Percentiles rank a stretch among this genome's conserved stretches.
phyloP scores from a whole-genome alignment of 2,113 vertebrate species.

The Clarias gariepinus region DNA sequence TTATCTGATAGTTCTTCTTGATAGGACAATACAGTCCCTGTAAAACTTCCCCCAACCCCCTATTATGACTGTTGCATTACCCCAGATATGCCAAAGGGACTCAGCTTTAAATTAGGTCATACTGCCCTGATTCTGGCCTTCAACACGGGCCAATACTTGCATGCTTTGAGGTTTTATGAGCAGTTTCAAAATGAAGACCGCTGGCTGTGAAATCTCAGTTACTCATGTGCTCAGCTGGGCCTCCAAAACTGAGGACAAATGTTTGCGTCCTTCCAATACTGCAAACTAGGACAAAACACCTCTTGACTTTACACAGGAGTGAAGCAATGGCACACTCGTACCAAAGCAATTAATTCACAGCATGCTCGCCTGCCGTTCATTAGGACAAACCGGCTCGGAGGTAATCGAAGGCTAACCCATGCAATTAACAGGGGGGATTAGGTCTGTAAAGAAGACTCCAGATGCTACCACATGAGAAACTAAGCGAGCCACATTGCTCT shows the following conservation, averaged over 20 bases:
- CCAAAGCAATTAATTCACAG: constrained; percentile 57
- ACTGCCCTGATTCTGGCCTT: constrained; percentile 19
- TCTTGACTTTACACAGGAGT: constrained; percentile 43
- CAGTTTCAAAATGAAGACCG: constrained; percentile 35
- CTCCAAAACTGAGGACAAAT: constrained; percentile 32
- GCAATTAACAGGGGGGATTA: constrained; percentile 53
- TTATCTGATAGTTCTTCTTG: constrained; percentile 27
- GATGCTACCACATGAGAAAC: constrained; percentile 47
- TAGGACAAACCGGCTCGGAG: constrained; percentile 50
- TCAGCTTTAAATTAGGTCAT: constrained; percentile 33
- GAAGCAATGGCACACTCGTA: constrained; percentile 41
- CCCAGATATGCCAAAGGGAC: constrained; percentile 20
- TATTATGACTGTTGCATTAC: constrained; percentile 13
- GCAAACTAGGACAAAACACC: constrained; percentile 48
- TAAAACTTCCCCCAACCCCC: not conserved
- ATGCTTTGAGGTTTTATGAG: constrained; percentile 47
- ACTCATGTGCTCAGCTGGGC: constrained; percentile 39
- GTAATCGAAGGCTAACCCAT: constrained; percentile 54
- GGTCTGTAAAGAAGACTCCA: constrained; percentile 48
- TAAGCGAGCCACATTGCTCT: not conserved
- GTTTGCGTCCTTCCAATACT: constrained; percentile 39
- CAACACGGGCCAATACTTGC: constrained; percentile 7
- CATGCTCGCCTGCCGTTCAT: constrained; percentile 51
- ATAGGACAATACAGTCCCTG: constrained; percentile 24
- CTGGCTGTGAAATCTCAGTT: constrained; percentile 43